phyloP scores from a whole-genome alignment of 2,888 invertebrate species.

The Xestia sexstrigata region DNA sequence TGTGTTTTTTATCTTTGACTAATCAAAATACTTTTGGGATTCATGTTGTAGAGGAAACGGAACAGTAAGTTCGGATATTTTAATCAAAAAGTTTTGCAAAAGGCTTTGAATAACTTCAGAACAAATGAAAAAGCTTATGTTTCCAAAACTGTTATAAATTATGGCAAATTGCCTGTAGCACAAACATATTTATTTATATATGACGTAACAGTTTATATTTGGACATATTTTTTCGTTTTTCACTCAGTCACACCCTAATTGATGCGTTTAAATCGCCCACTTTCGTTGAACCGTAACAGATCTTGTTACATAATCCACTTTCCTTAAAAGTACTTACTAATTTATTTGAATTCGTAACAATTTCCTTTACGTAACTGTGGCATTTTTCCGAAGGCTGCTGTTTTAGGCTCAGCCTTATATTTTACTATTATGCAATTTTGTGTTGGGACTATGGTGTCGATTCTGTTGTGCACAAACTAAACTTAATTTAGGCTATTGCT shows the following conservation, averaged over 20 bases:
- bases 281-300: slow-evolving; percentile 51
- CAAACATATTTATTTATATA: no score
- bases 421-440: slow-evolving; percentile 38
- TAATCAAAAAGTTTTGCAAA: neutral
- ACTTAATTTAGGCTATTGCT: no score
- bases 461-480: no score
- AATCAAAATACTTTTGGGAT: slow-evolving; percentile 2
- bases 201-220: slow-evolving; percentile 18
- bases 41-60: neutral
- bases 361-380: slow-evolving; percentile 51
- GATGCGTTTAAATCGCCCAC: slow-evolving; percentile 45
- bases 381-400: slow-evolving; percentile 27
- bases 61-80: neutral
- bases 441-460: no score
- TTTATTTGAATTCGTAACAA: slow-evolving; percentile 48
- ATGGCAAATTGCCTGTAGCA: neutral
- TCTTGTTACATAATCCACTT: slow-evolving; percentile 53
- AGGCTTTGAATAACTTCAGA: neutral
- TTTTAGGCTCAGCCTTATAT: slow-evolving; percentile 12
- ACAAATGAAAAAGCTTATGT: neutral
- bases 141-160: slow-evolving; percentile 4
- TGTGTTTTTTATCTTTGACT: neutral
- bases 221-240: slow-evolving; percentile 30
- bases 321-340: slow-evolving; percentile 44
- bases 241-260: slow-evolving; percentile 40